phyloP scores from a whole-genome alignment of 2,888 invertebrate species.

The Agrypnus murinus region DNA sequence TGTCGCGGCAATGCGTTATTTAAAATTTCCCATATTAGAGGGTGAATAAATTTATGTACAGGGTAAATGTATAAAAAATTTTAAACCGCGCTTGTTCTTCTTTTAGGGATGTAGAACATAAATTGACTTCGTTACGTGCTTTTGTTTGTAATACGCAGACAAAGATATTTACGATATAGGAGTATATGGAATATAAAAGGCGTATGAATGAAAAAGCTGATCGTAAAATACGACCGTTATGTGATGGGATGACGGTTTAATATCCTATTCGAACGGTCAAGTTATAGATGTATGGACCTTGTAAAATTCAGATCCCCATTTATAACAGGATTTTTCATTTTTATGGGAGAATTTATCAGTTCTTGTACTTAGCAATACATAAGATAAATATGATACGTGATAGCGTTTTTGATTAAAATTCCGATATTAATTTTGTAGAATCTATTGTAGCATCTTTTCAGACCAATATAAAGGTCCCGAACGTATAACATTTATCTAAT shows the following conservation, averaged over 20 bases:
- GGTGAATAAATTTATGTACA: slow-evolving; percentile 26
- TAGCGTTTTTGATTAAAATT: slow-evolving; percentile 1
- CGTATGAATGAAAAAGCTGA: slow-evolving; percentile 51
- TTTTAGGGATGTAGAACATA: slow-evolving; percentile 43
- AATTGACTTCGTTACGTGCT: slow-evolving; percentile 46
- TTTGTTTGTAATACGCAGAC: slow-evolving; percentile 44
- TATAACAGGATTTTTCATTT: slow-evolving; percentile 45
- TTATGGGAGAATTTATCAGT: slow-evolving; percentile 29
- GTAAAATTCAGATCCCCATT: slow-evolving; percentile 49
- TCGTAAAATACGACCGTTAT: slow-evolving; percentile 49
- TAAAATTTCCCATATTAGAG: slow-evolving; percentile 8
- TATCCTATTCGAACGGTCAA: slow-evolving; percentile 49
- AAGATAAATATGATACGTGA: slow-evolving; percentile 9
- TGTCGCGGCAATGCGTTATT: slow-evolving; percentile 15
- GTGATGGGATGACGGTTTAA: slow-evolving; percentile 49
- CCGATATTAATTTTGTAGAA: background rate
- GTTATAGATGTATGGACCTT: slow-evolving; percentile 48
- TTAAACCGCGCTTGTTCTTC: slow-evolving; percentile 28
- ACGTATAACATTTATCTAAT: too few relatives aligned
- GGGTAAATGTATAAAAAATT: slow-evolving; percentile 21
- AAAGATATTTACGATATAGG: slow-evolving; percentile 49
- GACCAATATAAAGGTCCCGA: too few relatives aligned
- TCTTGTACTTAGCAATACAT: slow-evolving; percentile 14
- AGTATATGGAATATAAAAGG: slow-evolving; percentile 47
- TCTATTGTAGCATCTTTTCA: too few relatives aligned